Evolutionary conservation across 2,113 vertebrate species (phyloP).

Genomic region (Desmodus rotundus): DNA sequence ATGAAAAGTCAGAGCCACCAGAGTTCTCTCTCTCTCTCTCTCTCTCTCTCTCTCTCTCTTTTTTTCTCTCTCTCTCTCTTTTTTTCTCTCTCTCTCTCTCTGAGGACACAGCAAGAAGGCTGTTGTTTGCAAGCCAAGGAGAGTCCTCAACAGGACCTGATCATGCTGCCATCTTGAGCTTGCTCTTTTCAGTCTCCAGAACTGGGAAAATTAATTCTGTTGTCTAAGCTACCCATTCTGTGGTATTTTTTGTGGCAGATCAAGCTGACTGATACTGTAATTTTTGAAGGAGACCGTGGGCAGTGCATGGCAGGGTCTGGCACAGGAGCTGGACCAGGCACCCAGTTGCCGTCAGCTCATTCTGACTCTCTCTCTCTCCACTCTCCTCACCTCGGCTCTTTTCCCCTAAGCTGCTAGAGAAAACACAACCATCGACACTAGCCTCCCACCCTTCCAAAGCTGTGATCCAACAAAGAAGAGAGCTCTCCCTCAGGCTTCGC

Average conservation of each 20-base stretch:
- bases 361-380: background rate
- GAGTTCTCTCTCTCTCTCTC: too few relatives aligned
- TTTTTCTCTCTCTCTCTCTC: background rate
- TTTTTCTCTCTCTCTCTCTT: too few relatives aligned
- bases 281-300: background rate
- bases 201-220: background rate
- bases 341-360: background rate
- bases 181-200: background rate
- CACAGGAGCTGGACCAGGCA: background rate
- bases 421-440: background rate
- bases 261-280: background rate
- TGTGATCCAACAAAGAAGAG: background rate
- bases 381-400: background rate
- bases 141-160: background rate
- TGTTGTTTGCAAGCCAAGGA: background rate
- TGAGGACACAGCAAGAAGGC: background rate
- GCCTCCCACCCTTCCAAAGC: background rate
- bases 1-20: background rate
- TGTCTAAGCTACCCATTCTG: background rate
- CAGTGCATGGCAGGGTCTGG: background rate
- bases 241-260: background rate
- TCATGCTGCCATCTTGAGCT: background rate
- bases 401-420: background rate
- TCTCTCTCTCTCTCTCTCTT: background rate
- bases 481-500: background rate